These are phyloP conservation scores for Spinibarbus caldwelli DNA, from an alignment of 2,797 vertebrate species.

Conservation along the genomic window DNA sequence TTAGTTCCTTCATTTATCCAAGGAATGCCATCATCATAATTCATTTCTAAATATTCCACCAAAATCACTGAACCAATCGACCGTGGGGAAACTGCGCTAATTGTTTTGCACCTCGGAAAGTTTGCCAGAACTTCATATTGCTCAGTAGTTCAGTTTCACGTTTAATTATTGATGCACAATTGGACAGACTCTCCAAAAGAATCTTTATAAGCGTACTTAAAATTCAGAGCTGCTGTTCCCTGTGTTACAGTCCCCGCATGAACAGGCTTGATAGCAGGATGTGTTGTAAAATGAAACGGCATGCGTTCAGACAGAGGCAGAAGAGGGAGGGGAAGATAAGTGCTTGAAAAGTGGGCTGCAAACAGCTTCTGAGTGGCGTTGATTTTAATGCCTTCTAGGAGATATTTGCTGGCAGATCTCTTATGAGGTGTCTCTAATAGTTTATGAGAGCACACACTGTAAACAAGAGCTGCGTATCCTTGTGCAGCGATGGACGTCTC, in stretches of 20 bases:
- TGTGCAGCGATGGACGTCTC: conserved; percentile 32
- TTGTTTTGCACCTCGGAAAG: conserved; percentile 6
- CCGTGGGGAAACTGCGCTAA: background rate
- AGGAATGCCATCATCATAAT: background rate
- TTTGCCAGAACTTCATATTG: conserved; percentile 36
- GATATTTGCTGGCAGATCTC: conserved; percentile 43
- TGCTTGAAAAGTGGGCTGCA: conserved; percentile 9
- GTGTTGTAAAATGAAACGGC: conserved; percentile 16
- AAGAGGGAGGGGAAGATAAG: background rate
- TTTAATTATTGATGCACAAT: conserved; percentile 45
- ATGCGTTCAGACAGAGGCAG: conserved; percentile 8
- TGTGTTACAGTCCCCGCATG: conserved; percentile 9
- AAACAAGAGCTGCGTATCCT: conserved; percentile 47
- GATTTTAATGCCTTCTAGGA: conserved; percentile 49
- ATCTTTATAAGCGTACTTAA: conserved; percentile 13
- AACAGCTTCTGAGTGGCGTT: conserved; percentile 28
- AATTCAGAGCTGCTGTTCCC: conserved; percentile 31
- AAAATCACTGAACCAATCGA: conserved; percentile 1
- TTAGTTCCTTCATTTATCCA: background rate
- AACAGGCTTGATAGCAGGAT: conserved; percentile 9
- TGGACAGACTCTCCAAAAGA: conserved; percentile 34
- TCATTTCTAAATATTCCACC: background rate
- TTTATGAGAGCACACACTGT: conserved; percentile 51
- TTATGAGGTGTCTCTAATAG: conserved; percentile 55
- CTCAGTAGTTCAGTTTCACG: conserved; percentile 3